Conservation (phyloP, 1,140 invertebrate genomes). For the Drosophila trapezifrons region DNA sequence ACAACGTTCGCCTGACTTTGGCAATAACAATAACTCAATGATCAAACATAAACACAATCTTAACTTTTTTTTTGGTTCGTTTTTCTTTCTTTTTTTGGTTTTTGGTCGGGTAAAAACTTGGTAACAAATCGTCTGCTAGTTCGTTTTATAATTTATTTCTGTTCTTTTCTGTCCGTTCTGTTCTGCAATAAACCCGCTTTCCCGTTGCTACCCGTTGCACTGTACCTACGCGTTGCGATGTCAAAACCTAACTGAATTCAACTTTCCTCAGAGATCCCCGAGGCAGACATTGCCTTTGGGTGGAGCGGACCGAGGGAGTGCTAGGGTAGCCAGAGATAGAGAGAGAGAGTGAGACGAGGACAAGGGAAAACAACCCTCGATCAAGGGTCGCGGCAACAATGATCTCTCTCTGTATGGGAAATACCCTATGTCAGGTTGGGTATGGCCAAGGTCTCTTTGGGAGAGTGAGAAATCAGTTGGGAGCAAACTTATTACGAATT, state of each 20-base stretch:
- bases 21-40: conserved; percentile 74
- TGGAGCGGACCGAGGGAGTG: neutral
- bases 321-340: neutral
- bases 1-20: conserved; percentile 40
- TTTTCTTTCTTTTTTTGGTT: neutral
- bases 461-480: neutral
- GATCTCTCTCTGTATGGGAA: conserved; percentile 3
- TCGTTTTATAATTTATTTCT: conserved; percentile 54
- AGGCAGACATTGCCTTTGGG: conserved; percentile 43
- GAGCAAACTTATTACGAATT: neutral
- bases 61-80: conserved; percentile 35
- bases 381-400: conserved; percentile 11
- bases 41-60: conserved; percentile 66
- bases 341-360: neutral
- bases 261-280: conserved; percentile 34
- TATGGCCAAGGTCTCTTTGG: neutral
- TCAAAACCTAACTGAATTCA: conserved; percentile 79
- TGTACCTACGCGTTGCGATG: conserved; percentile 79
- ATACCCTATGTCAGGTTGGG: conserved; percentile 33
- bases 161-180: conserved; percentile 48
- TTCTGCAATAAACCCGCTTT: conserved; percentile 46
- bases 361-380: conserved; percentile 58
- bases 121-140: conserved; percentile 57
- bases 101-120: conserved; percentile 37
- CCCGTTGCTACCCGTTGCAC: conserved; percentile 62